Evolutionary conservation across 2,113 vertebrate species (phyloP), one percentile per base, ranked within the genome.

Genomic region (Crotalus helleri): DNA sequence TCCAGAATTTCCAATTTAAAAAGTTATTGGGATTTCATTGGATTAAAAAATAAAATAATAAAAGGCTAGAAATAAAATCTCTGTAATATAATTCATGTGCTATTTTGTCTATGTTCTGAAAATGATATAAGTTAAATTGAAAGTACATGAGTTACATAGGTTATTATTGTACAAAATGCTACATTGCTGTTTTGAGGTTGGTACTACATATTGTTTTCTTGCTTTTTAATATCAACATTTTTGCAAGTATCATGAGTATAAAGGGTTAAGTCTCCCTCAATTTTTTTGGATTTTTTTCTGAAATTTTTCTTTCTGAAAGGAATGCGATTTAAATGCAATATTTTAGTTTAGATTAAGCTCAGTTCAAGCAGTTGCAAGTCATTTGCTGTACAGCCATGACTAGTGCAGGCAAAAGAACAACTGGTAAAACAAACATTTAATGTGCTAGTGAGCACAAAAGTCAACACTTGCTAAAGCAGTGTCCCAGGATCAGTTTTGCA

Each of bases 31-130:
- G 39, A 89, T 49, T 24, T 69, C n/a, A 46, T 54, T 89, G 24
- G 59, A 24, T 51, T 90, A 92, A 54, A 69, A 88, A 54, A 17
- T 90, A 29, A 69, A 59, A 39, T 29, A 59, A 90, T 58, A 44
- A 92, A 81, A 92, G 54, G 92, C 51, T 88, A 92, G 89, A 89
- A 54, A 90, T 85, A 55, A 92, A 59, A 21, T 59, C 19, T 90
- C 17, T 46, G 53, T 17, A 89, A n/a, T 85, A 55, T 85, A 85
- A 90, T 90, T 19, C 15, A 55, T 81, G 39, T 55, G 13, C 17
- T 54, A 58, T 69, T 92, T 90, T 90, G 33, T 51, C 69, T 15
- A 44, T 33, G 39, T 44, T 92, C 88, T 69, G 49, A 54, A 91
- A 26, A 59, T 24, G 23, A 91, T 91, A 87, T 69, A 54, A 44